Conservation (phyloP, 1,140 invertebrate species). For the Asobara japonica region DNA sequence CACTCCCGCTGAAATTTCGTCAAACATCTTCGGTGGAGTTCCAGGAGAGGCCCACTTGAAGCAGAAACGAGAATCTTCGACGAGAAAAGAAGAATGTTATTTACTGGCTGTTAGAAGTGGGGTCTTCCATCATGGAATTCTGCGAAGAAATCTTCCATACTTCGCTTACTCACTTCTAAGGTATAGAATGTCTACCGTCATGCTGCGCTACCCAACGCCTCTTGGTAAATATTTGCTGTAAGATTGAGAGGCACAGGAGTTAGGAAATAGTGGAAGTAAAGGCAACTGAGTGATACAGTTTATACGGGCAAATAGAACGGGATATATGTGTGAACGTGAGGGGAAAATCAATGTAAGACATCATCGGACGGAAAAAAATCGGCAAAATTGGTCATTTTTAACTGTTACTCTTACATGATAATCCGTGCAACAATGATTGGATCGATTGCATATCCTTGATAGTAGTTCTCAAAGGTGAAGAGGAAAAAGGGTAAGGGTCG, state of each 20-base stretch:
- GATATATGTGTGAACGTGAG: neutral
- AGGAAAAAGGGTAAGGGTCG: slow-evolving; percentile 39
- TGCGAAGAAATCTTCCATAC: neutral
- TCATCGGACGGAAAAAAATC: neutral
- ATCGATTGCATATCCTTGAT: neutral
- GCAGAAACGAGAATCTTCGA: slow-evolving; percentile 22
- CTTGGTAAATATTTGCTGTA: slow-evolving; percentile 50
- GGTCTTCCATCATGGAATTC: neutral
- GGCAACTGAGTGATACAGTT: neutral
- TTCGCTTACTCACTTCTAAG: neutral
- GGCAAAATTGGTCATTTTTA: neutral
- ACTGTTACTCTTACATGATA: neutral
- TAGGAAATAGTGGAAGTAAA: neutral
- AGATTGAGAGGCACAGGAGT: slow-evolving; percentile 37
- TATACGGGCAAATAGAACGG: neutral
- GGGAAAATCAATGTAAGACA: neutral
- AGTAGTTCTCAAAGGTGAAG: neutral
- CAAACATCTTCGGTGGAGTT: neutral
- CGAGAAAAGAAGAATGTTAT: slow-evolving; percentile 37
- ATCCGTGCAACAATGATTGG: neutral
- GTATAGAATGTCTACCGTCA: slow-evolving; percentile 1
- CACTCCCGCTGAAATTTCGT: neutral
- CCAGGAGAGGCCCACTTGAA: neutral
- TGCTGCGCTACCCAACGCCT: neutral
- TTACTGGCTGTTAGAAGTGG: slow-evolving; percentile 22